A percentile compares a stretch with the other conserved stretches of the same genome.
Evolutionary conservation across 2,888 invertebrate species (phyloP).

Genomic region (Nasonia oneida): DNA sequence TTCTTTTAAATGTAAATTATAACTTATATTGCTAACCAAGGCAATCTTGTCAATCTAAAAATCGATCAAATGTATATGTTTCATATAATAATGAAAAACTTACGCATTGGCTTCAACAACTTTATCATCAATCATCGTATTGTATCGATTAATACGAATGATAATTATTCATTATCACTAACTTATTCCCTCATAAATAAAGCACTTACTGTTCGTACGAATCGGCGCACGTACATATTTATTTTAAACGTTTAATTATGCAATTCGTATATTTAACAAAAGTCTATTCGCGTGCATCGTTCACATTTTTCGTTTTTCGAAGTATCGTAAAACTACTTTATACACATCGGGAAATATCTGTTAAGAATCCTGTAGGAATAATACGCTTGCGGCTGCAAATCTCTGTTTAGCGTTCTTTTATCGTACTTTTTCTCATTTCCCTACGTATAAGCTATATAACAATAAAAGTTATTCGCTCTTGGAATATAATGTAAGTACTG

Average conservation of each 20-base stretch:
- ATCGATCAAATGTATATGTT: slow-evolving; percentile 11
- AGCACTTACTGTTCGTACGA: slow-evolving; percentile 49
- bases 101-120: slow-evolving; percentile 44
- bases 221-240: slow-evolving; percentile 43
- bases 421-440: slow-evolving; percentile 9
- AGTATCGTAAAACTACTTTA: slow-evolving; percentile 47
- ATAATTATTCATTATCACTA: slow-evolving; percentile 41
- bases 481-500: slow-evolving; percentile 56
- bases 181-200: slow-evolving; percentile 53
- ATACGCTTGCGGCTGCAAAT: slow-evolving; percentile 42
- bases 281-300: slow-evolving; percentile 29
- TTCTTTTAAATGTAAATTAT: background rate
- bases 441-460: slow-evolving; percentile 54
- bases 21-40: slow-evolving; percentile 55
- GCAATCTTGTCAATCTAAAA: slow-evolving; percentile 45
- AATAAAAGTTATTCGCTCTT: slow-evolving; percentile 48
- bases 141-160: slow-evolving; percentile 36
- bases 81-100: slow-evolving; percentile 49
- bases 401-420: slow-evolving; percentile 23
- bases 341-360: slow-evolving; percentile 46
- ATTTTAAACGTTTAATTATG: slow-evolving; percentile 39
- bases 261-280: slow-evolving; percentile 44
- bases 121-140: slow-evolving; percentile 33
- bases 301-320: slow-evolving; percentile 40
- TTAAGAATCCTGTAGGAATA: slow-evolving; percentile 40